Conservation (phyloP, 2,888 invertebrate species). For the Fragum whitleyi region DNA sequence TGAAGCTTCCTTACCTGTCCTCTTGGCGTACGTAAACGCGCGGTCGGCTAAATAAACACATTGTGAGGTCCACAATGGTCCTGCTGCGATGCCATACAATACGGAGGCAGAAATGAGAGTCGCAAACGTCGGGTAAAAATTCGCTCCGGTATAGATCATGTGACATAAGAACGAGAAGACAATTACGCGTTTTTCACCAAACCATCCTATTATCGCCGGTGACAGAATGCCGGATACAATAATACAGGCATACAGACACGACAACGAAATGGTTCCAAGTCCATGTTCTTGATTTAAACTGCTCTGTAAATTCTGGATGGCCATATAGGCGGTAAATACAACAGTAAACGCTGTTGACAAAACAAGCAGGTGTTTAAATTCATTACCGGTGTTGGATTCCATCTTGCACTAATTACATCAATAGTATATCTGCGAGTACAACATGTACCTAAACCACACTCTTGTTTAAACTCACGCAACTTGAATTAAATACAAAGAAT, state of each 20-base stretch:
- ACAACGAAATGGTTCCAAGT: conserved; percentile 77
- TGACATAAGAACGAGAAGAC: conserved; percentile 74
- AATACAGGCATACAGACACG: conserved; percentile 79
- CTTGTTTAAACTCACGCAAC: too few species aligned
- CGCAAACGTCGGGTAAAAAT: conserved; percentile 77
- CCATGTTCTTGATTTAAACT: conserved; percentile 77
- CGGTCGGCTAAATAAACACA: conserved; percentile 78
- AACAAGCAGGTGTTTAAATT: conserved; percentile 47
- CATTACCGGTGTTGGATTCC: conserved; percentile 16
- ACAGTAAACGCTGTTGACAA: conserved; percentile 77
- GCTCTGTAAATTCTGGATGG: conserved; percentile 81
- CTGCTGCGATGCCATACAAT: conserved; percentile 78
- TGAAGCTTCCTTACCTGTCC: conserved; percentile 67
- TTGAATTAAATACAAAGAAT: too few species aligned
- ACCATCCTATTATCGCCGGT: conserved; percentile 73
- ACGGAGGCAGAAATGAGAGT: conserved; percentile 79
- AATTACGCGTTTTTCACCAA: conserved; percentile 78
- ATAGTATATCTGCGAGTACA: too few species aligned
- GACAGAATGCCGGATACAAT: conserved; percentile 79
- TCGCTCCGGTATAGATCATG: conserved; percentile 76
- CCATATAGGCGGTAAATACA: conserved; percentile 79
- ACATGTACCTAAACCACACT: too few species aligned
- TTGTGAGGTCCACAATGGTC: conserved; percentile 81
- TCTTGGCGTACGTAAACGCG: conserved; percentile 75
- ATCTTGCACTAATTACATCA: neutral